Conservation (phyloP, 2,888 invertebrate genomes). For the Trisateles emortualis region DNA sequence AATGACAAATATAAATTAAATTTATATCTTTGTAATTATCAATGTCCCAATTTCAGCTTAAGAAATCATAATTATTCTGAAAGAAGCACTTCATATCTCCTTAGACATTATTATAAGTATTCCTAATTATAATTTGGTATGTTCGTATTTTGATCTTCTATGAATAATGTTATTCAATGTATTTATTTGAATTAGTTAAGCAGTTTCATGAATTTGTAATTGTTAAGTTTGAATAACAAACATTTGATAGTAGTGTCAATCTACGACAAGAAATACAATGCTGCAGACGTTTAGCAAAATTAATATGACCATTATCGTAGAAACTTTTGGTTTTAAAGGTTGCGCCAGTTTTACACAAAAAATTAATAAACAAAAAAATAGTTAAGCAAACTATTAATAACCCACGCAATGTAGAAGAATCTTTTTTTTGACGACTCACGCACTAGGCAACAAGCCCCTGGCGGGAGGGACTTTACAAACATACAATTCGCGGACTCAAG, state of each 20-base stretch:
- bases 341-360: too few species aligned
- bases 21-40: background rate
- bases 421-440: too few species aligned
- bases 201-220: slow-evolving; percentile 9
- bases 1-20: background rate
- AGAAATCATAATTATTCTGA: background rate
- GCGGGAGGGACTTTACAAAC: too few species aligned
- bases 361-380: too few species aligned
- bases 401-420: too few species aligned
- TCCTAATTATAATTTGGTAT: background rate
- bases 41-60: background rate
- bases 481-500: too few species aligned
- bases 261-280: too few species aligned
- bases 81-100: background rate
- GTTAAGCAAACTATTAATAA: too few species aligned
- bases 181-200: slow-evolving; percentile 10
- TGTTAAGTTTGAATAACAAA: background rate
- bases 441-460: too few species aligned
- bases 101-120: background rate
- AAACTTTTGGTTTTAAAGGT: too few species aligned
- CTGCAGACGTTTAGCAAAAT: too few species aligned
- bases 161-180: slow-evolving; percentile 10
- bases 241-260: background rate
- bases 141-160: background rate
- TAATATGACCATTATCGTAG: too few species aligned